Percentiles rank a stretch among this genome's conserved stretches.
Conservation (phyloP, 2,888 invertebrate species). For the Epinotia bilunana region DNA sequence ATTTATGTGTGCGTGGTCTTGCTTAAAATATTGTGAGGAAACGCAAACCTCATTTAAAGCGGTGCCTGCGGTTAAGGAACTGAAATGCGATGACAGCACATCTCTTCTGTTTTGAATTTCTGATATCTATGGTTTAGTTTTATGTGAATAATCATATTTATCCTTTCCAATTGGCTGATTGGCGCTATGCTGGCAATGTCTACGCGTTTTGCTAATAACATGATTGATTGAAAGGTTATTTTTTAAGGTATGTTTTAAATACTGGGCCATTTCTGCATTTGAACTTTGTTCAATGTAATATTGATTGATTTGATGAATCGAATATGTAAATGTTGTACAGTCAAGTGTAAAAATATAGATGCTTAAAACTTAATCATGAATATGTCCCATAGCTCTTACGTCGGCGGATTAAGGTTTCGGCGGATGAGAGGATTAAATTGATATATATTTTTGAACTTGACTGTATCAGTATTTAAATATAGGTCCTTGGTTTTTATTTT, state of each 20-base stretch:
- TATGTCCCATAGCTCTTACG: no score
- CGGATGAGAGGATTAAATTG: no score
- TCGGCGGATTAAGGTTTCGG: no score
- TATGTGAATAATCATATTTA: background rate
- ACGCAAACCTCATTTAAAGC: background rate
- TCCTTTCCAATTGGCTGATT: background rate
- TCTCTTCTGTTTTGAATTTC: background rate
- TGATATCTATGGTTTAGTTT: background rate
- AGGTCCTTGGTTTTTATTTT: background rate
- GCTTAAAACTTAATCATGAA: no score
- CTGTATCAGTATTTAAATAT: conserved; percentile 20
- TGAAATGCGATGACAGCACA: background rate
- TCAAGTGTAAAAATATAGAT: no score
- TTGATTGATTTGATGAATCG: conserved; percentile 2
- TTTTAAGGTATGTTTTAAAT: conserved; percentile 1
- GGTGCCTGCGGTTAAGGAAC: background rate
- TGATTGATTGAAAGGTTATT: background rate
- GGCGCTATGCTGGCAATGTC: background rate
- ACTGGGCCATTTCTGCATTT: conserved; percentile 16
- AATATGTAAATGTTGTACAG: conserved; percentile 6
- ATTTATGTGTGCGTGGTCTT: background rate
- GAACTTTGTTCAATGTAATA: background rate
- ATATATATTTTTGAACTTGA: no score
- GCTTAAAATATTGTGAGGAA: background rate
- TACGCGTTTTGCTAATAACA: background rate